Evolutionary conservation across 2,888 invertebrate species (phyloP).

Genomic region (Steromphala cineraria): DNA sequence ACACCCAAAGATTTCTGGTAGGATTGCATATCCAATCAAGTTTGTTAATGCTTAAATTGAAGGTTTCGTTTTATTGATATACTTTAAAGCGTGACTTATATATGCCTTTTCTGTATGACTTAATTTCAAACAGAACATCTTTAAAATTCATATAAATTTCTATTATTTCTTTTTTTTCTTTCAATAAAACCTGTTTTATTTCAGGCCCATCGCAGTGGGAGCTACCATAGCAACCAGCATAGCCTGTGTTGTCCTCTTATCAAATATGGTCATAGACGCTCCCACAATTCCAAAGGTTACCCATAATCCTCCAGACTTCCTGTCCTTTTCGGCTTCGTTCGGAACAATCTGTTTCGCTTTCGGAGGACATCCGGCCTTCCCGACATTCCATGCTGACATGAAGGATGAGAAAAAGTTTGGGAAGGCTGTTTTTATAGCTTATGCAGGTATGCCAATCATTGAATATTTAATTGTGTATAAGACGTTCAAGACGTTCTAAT

Average conservation of each 20-base stretch:
- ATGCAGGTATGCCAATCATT: constrained; percentile 78
- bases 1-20: constrained; percentile 95
- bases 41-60: no score
- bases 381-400: constrained; percentile 96
- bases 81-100: no score
- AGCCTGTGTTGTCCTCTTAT: constrained; percentile 81
- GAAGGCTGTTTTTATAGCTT: constrained; percentile 84
- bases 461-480: no score
- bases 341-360: constrained; percentile 84
- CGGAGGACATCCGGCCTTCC: constrained; percentile 85
- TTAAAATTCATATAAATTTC: no score
- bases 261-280: constrained; percentile 80
- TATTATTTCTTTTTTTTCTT: no score
- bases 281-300: background rate
- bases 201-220: constrained; percentile 81
- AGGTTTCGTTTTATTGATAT: no score
- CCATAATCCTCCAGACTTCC: constrained; percentile 73
- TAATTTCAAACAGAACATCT: no score
- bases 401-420: constrained; percentile 84
- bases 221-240: constrained; percentile 81
- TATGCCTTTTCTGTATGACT: no score
- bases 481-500: no score
- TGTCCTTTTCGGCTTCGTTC: constrained; percentile 83
- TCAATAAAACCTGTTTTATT: constrained; percentile 31
- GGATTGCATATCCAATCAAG: no score